Conservation (phyloP, 2,113 vertebrate genomes). For the Myotis yumanensis region DNA sequence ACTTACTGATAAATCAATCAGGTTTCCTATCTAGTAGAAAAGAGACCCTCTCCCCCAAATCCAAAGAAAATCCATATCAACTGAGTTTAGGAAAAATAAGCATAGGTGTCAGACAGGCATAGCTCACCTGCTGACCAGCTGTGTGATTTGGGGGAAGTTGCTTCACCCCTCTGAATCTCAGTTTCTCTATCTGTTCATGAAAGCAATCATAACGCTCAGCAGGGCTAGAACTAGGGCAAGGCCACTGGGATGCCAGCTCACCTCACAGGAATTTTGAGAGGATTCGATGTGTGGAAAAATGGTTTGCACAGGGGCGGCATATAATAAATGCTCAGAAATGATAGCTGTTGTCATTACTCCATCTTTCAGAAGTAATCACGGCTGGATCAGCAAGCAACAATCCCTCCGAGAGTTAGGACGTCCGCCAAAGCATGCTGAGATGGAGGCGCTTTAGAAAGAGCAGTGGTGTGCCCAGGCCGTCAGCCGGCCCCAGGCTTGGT, state of each 20-base stretch:
- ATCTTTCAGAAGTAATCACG: conserved; percentile 6
- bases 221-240: background rate
- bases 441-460: background rate
- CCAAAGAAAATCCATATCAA: background rate
- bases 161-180: conserved; percentile 24
- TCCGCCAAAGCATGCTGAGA: background rate
- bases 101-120: background rate
- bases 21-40: background rate
- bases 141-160: background rate
- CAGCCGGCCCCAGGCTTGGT: background rate
- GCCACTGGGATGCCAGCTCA: background rate
- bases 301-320: background rate
- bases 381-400: background rate
- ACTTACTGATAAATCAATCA: conserved; percentile 10
- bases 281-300: background rate
- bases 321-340: background rate
- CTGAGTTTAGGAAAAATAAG: background rate
- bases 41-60: background rate
- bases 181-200: background rate
- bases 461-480: background rate
- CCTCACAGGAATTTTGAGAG: background rate
- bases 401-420: background rate
- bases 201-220: background rate
- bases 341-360: background rate
- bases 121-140: background rate